Conservation (phyloP, 2,888 invertebrate species). For the Lasioglossum malachurum region DNA sequence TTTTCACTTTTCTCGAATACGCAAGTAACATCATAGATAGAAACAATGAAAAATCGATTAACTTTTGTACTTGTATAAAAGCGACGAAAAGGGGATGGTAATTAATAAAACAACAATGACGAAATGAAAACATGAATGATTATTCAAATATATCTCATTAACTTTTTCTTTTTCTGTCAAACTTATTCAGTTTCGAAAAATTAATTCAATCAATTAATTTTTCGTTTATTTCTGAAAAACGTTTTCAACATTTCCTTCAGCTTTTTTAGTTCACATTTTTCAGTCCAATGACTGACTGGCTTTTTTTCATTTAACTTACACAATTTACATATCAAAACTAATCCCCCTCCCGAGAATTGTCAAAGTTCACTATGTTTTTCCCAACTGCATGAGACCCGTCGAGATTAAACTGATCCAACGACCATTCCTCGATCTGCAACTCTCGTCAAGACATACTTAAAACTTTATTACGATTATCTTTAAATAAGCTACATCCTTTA, state of each 20-base stretch:
- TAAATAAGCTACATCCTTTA: conserved; percentile 16
- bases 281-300: background rate
- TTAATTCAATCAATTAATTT: background rate
- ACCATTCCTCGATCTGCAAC: conserved; percentile 62
- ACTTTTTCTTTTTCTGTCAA: background rate
- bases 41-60: background rate
- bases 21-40: background rate
- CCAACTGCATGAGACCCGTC: background rate
- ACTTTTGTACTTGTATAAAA: conserved; percentile 13
- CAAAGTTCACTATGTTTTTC: background rate
- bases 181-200: background rate
- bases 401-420: conserved; percentile 25
- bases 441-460: conserved; percentile 70
- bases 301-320: background rate
- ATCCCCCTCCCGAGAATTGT: background rate
- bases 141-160: conserved; percentile 10
- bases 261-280: background rate
- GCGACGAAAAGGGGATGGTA: background rate
- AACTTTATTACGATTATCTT: conserved; percentile 41
- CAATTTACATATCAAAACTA: background rate
- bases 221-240: background rate
- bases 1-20: conserved; percentile 20
- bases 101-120: background rate
- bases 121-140: background rate
- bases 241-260: background rate